These are phyloP conservation scores for Artibeus jamaicensis DNA, from an alignment of 2,797 vertebrate genomes.

Conservation along the genomic window DNA sequence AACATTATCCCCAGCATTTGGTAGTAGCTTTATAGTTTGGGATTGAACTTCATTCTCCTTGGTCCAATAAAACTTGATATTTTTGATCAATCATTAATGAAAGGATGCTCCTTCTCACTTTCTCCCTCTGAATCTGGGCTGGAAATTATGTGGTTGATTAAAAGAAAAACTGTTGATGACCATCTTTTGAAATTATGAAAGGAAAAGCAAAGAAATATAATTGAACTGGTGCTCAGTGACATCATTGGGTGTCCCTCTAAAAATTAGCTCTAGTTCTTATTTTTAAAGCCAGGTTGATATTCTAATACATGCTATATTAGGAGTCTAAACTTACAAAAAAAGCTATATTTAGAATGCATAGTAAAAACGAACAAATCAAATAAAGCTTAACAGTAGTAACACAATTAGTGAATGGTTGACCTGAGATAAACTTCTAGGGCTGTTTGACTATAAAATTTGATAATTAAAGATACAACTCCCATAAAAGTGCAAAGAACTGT, in stretches of 20 bases:
- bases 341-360: background rate
- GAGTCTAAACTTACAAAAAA: background rate
- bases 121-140: background rate
- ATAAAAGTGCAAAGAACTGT: background rate
- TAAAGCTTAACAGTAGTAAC: background rate
- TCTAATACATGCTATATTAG: background rate
- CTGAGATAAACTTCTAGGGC: background rate
- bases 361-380: background rate
- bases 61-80: background rate
- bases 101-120: background rate
- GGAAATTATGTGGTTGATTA: background rate
- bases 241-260: background rate
- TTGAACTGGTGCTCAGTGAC: background rate
- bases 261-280: background rate
- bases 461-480: background rate
- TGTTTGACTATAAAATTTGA: background rate
- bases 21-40: background rate
- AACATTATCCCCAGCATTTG: background rate
- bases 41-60: background rate
- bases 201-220: background rate
- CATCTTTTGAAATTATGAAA: background rate
- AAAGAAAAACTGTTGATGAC: background rate
- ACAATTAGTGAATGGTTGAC: background rate
- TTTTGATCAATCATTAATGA: background rate
- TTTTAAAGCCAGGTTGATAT: background rate